Conservation (phyloP, 2,113 vertebrate genomes). For the Periophthalmus modestus region DNA sequence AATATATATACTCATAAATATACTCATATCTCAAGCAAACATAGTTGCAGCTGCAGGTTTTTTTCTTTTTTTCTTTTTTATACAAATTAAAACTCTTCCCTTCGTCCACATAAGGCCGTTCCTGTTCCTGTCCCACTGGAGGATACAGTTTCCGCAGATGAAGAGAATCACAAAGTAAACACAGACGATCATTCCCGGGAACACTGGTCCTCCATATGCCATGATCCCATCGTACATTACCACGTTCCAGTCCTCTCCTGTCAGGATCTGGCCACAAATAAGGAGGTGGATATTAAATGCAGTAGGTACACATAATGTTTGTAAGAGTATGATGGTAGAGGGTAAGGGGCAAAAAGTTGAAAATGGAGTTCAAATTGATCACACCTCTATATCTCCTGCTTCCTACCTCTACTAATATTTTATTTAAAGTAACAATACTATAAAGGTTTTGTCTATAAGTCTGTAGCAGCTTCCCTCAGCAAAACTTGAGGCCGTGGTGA, state of each 20-base stretch:
- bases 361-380: background rate
- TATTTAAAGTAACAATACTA: no score
- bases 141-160: constrained; percentile 96
- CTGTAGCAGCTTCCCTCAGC: no score
- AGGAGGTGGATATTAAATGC: background rate
- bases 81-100: background rate
- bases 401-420: no score
- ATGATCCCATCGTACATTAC: constrained; percentile 97
- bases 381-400: background rate
- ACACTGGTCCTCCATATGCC: constrained; percentile 90
- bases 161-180: constrained; percentile 95
- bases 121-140: constrained; percentile 8
- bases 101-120: background rate
- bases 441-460: no score
- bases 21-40: no score
- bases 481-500: no score
- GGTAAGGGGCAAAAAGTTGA: no score
- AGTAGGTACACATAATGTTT: background rate
- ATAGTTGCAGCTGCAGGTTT: no score
- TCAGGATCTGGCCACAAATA: constrained; percentile 82
- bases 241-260: constrained; percentile 93
- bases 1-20: background rate
- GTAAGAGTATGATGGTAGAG: background rate
- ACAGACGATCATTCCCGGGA: constrained; percentile 92
- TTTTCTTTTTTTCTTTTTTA: background rate